A percentile compares a stretch with the other conserved stretches of the same genome.
These are phyloP conservation scores for Sebastolobus altivelis DNA, from an alignment of 2,797 vertebrate species.

Conservation along the genomic window DNA sequence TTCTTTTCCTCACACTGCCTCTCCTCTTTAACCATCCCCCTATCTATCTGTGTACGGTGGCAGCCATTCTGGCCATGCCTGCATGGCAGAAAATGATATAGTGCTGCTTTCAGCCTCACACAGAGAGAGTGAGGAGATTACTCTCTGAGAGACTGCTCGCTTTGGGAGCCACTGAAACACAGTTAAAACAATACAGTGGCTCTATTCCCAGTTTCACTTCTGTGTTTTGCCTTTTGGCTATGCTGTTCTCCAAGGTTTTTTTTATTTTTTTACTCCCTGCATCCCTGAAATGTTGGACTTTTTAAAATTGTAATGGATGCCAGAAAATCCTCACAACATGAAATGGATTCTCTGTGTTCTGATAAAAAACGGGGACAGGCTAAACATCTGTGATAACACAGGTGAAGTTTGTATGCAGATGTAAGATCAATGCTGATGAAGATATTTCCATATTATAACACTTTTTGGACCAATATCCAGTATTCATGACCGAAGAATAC, in stretches of 20 bases:
- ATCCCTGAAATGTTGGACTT: constrained; percentile 17
- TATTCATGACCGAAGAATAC: neutral
- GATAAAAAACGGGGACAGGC: neutral
- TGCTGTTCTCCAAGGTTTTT: constrained; percentile 29
- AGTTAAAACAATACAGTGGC: constrained; percentile 66
- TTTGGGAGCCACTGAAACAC: constrained; percentile 61
- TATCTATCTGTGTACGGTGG: constrained; percentile 44
- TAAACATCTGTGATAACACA: neutral
- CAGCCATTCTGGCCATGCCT: constrained; percentile 57
- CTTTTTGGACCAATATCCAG: neutral
- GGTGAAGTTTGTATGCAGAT: neutral
- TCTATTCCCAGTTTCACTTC: constrained; percentile 50
- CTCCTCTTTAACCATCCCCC: constrained; percentile 56
- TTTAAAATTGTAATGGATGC: constrained; percentile 18
- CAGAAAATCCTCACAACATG: constrained; percentile 7
- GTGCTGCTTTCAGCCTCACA: constrained; percentile 64
- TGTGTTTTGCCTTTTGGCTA: constrained; percentile 57
- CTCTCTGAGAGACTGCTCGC: constrained; percentile 59
- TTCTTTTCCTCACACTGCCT: constrained; percentile 52
- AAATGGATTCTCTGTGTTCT: constrained; percentile 3
- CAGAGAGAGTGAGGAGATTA: constrained; percentile 55
- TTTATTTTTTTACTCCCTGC: constrained; percentile 16
- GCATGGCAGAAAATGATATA: constrained; percentile 69
- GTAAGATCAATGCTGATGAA: neutral
- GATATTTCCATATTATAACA: neutral